phyloP scores from a whole-genome alignment of 1,140 invertebrate species.

The Phthorimaea operculella region DNA sequence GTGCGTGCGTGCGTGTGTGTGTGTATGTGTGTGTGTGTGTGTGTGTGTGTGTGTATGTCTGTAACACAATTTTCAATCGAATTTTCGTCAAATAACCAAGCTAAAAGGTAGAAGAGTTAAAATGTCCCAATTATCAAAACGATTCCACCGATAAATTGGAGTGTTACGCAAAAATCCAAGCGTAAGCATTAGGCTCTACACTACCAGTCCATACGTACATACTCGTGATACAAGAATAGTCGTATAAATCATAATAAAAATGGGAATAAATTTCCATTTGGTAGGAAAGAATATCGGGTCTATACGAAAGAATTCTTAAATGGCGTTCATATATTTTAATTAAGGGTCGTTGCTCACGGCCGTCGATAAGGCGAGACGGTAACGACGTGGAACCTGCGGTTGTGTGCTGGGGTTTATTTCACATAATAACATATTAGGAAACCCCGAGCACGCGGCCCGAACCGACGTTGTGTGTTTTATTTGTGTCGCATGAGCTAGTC shows the following conservation, averaged over 20 bases:
- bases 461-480: slow-evolving; percentile 11
- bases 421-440: slow-evolving; percentile 60
- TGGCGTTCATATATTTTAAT: slow-evolving; percentile 36
- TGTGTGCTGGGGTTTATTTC: slow-evolving; percentile 48
- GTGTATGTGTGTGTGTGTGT: too few relatives aligned
- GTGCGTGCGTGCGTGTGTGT: too few relatives aligned
- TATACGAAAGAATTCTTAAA: slow-evolving; percentile 29
- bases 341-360: slow-evolving; percentile 33
- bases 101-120: too few relatives aligned
- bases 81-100: too few relatives aligned
- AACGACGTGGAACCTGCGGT: slow-evolving; percentile 27
- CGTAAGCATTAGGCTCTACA: too few relatives aligned
- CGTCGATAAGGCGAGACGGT: slow-evolving; percentile 46
- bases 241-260: slow-evolving; percentile 23
- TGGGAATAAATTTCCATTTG: slow-evolving; percentile 32
- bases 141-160: too few relatives aligned
- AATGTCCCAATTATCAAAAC: too few relatives aligned
- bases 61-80: too few relatives aligned
- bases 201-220: too few relatives aligned
- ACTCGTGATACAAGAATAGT: neutral
- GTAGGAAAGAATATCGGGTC: slow-evolving; percentile 23
- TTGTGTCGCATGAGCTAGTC: neutral
- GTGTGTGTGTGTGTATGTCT: too few relatives aligned
- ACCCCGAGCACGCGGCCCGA: slow-evolving; percentile 28
- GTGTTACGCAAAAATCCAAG: too few relatives aligned